These are phyloP conservation scores for Seriola aureovittata DNA, from an alignment of 2,113 vertebrate genomes.

Conservation along the genomic window DNA sequence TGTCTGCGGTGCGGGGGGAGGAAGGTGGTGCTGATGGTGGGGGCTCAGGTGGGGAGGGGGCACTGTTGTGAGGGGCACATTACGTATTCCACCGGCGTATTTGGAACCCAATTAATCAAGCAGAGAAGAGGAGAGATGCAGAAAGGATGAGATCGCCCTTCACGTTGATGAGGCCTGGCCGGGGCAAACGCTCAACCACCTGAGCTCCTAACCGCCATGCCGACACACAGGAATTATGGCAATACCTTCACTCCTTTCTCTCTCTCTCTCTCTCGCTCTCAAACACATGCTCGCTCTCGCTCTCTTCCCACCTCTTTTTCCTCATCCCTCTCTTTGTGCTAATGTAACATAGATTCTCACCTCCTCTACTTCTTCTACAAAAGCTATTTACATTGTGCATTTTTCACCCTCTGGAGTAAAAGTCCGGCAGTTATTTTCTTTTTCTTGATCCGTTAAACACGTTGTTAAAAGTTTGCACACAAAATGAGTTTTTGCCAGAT, in stretches of 20 bases:
- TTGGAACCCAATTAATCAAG: slow-evolving; percentile 99
- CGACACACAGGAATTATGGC: slow-evolving; percentile 97
- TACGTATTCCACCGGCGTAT: slow-evolving; percentile 93
- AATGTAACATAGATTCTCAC: slow-evolving; percentile 78
- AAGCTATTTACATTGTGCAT: slow-evolving; percentile 52
- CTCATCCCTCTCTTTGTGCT: slow-evolving; percentile 68
- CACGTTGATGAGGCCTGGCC: slow-evolving; percentile 99
- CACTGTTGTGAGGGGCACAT: slow-evolving; percentile 80
- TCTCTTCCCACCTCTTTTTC: slow-evolving; percentile 31
- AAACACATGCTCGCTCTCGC: slow-evolving; percentile 29
- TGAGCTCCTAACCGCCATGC: slow-evolving; percentile 96
- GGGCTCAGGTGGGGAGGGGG: slow-evolving; percentile 50
- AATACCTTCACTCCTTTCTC: slow-evolving; percentile 91
- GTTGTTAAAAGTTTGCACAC: slow-evolving; percentile 26
- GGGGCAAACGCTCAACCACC: slow-evolving; percentile 97
- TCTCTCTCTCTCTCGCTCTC: slow-evolving; percentile 31
- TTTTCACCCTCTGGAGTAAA: slow-evolving; percentile 33
- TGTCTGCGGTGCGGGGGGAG: background rate
- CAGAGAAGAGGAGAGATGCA: slow-evolving; percentile 94
- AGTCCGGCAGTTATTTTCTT: slow-evolving; percentile 30
- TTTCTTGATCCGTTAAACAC: slow-evolving; percentile 6
- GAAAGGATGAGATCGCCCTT: slow-evolving; percentile 99
- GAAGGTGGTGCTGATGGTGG: background rate
- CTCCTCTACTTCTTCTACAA: slow-evolving; percentile 46
- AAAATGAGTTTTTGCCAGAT: background rate